Base-by-base conservation (phyloP, 2,888 invertebrate species). In the Ennomos quercinarius region DNA sequence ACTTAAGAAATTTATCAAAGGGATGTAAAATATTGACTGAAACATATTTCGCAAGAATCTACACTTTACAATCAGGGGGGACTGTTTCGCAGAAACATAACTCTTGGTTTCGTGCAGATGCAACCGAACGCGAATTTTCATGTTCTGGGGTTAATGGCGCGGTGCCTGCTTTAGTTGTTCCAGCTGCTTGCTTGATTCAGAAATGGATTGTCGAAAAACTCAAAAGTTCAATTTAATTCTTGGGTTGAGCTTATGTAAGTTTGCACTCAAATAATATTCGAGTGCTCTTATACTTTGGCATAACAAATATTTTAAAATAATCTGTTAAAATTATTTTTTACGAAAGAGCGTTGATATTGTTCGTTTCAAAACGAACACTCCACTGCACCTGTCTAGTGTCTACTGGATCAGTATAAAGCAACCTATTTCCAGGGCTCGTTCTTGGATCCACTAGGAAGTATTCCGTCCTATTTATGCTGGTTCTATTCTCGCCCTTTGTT, bases 391-490 rank as follows among this genome's bases (percentile, higher is more conserved):
- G 9, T 41, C 10, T 11, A 50, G 45, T 59, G 9, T 41, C 10
- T 11, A 50, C 46, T 59, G 50, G 50, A 48, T 34, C 60, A 12
- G 10, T 55, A n/a, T 17, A 46, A 60, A 47, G 37, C n/a, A 6
- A 9, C 36, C 53, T 13, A 84, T 84, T 84, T 87, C 83, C 82
- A 83, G 82, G 76, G 76, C 76, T 70, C 77, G 71, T 77, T 78
- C 79, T 78, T 73, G 72, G 74, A 78, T 77, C 70, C 78, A 87
- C 81, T 81, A 89, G 89, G 89, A 90, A 90, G 87, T 80, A 78
- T 69, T 70, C 72, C 78, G 86, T 72, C 83, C 89, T 87, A 88
- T 89, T 89, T 90, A 78, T 77, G 80, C 70, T 57, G 57, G 63
- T 66, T 61, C 64, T 66, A 67, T 70, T 67, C 66, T 61, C 61